A percentile compares a stretch with the other conserved stretches of the same genome.
Conservation (phyloP, 2,797 vertebrate genomes). For the Chloroceryle inda region DNA sequence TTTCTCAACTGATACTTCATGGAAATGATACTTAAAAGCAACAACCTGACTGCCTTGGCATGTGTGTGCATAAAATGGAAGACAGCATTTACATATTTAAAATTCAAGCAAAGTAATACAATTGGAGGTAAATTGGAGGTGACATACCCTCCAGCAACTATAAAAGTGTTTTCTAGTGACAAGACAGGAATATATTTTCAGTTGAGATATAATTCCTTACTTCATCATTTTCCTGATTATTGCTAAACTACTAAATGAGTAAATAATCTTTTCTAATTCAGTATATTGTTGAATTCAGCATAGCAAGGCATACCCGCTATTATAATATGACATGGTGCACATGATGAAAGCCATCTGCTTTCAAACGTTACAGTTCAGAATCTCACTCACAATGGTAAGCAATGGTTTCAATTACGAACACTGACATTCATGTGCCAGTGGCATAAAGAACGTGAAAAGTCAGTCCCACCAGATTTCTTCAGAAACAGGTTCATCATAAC, state of each 20-base stretch:
- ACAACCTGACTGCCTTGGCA: not conserved
- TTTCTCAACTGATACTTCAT: conserved; percentile 43
- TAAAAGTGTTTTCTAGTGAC: not conserved
- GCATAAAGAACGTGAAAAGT: not conserved
- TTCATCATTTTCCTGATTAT: not conserved
- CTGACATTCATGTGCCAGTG: conserved; percentile 35
- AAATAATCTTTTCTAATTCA: not conserved
- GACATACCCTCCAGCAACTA: not conserved
- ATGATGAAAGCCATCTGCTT: conserved; percentile 63
- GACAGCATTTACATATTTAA: not conserved
- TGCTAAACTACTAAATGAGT: not conserved
- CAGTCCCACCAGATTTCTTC: conserved; percentile 13
- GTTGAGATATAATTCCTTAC: not conserved
- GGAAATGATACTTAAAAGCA: conserved; percentile 59
- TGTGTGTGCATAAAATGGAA: conserved; percentile 5
- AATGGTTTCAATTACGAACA: conserved; percentile 46
- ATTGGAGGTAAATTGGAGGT: conserved; percentile 2
- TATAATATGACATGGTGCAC: not conserved
- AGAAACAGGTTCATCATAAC: conserved; percentile 25
- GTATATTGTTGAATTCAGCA: not conserved
- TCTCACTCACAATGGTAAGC: conserved; percentile 2
- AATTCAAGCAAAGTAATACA: not conserved
- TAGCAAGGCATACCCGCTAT: not conserved
- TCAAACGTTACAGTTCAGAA: conserved; percentile 36
- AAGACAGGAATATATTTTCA: not conserved